Percentiles rank a stretch among this genome's conserved stretches.
Conservation (phyloP, 2,888 invertebrate genomes). For the Drosophila hamatofila region DNA sequence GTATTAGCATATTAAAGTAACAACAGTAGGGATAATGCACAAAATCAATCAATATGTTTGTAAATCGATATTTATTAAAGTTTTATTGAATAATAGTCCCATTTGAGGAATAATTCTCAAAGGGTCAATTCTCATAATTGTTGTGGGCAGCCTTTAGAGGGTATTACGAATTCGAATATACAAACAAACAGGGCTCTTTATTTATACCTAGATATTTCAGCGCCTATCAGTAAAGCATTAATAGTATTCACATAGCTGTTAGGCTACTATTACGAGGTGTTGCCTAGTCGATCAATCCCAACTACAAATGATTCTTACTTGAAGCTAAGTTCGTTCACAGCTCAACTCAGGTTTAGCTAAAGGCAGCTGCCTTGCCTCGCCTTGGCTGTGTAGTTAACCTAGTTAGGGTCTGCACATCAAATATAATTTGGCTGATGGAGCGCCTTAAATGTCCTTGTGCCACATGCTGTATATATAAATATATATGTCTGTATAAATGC, state of each 20-base stretch:
- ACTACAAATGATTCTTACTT: background rate
- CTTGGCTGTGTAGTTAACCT: constrained; percentile 43
- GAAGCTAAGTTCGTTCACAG: constrained; percentile 33
- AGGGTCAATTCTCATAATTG: too few species aligned
- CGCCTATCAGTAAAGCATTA: too few species aligned
- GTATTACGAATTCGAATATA: too few species aligned
- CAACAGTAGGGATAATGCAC: too few species aligned
- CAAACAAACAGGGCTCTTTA: too few species aligned
- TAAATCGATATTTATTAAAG: background rate
- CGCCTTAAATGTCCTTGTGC: constrained; percentile 63
- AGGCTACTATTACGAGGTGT: background rate
- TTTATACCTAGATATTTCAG: too few species aligned
- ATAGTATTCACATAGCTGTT: background rate
- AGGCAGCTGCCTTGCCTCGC: background rate
- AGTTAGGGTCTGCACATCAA: constrained; percentile 48
- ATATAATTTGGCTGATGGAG: constrained; percentile 47
- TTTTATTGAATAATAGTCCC: too few species aligned
- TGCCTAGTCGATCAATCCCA: background rate
- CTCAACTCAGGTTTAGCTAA: constrained; percentile 11
- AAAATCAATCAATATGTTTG: background rate
- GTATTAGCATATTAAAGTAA: background rate
- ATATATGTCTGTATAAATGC: background rate
- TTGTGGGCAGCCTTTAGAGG: too few species aligned
- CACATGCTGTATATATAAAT: constrained; percentile 44
- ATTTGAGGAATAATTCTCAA: too few species aligned